Conservation (phyloP, 2,797 vertebrate genomes). For the Zalophus californianus region DNA sequence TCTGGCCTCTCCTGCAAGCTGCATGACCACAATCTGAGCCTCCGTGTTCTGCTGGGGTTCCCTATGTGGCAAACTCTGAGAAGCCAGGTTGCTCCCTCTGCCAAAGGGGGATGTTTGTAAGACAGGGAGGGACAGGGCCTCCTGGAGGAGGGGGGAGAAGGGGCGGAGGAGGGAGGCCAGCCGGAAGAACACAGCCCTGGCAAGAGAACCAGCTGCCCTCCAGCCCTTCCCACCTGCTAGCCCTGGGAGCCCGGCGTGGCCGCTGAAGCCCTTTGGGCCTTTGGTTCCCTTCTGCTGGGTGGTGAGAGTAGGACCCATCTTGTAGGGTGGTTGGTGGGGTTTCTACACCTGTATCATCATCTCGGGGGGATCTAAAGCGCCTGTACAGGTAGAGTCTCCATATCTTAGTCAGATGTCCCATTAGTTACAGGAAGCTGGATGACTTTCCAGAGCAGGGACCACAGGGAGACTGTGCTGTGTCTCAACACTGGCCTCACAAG, state of each 20-base stretch:
- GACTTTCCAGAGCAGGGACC: not conserved
- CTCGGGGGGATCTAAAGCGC: not conserved
- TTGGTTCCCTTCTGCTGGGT: not conserved
- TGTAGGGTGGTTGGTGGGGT: not conserved
- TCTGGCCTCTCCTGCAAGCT: not conserved
- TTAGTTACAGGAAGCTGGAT: not conserved
- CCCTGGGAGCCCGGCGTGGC: too few species aligned
- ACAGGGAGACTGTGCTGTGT: too few species aligned
- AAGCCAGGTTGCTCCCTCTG: not conserved
- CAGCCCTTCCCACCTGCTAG: not conserved
- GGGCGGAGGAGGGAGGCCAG: not conserved
- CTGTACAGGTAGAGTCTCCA: not conserved
- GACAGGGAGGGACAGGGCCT: not conserved
- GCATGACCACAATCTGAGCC: not conserved
- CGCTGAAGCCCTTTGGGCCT: not conserved
- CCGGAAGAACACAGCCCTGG: not conserved
- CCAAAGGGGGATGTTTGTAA: not conserved
- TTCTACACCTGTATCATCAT: accelerated
- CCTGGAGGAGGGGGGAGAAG: not conserved
- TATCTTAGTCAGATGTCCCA: not conserved
- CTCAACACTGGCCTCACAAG: too few species aligned
- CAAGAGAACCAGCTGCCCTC: not conserved
- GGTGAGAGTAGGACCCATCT: accelerated
- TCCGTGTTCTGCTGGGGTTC: too few species aligned
- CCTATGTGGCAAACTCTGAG: not conserved